These are phyloP conservation scores for Marcusenius ussheri DNA, from an alignment of 2,113 vertebrate species.

Conservation along the genomic window DNA sequence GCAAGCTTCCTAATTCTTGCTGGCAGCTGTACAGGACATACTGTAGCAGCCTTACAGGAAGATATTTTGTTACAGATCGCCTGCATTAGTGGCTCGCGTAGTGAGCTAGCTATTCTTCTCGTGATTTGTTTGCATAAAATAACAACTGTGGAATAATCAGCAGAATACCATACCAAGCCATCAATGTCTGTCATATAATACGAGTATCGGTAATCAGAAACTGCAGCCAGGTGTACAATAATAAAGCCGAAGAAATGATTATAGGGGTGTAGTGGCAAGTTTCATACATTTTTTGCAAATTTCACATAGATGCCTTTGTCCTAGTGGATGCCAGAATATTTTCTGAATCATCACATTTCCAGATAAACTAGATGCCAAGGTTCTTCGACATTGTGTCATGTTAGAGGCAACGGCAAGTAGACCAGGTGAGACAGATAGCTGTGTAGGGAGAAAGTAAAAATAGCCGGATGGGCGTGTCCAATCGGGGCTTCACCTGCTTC, in stretches of 20 bases:
- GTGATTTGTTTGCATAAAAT: background rate
- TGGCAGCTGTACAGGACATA: background rate
- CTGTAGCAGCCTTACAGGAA: background rate
- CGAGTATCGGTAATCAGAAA: background rate
- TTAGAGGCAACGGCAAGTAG: background rate
- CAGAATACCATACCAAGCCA: background rate
- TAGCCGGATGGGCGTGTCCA: background rate
- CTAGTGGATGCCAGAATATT: background rate
- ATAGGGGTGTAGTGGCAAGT: background rate
- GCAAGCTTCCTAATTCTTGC: background rate
- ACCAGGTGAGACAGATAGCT: conserved; percentile 6
- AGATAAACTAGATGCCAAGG: background rate
- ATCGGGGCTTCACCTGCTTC: conserved; percentile 58
- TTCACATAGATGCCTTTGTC: background rate
- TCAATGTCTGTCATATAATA: background rate
- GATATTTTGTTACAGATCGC: background rate
- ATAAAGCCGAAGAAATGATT: background rate
- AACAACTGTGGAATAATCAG: background rate
- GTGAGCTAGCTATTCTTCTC: background rate
- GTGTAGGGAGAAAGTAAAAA: conserved; percentile 23
- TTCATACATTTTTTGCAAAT: background rate
- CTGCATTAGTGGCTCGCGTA: background rate
- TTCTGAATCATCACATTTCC: background rate
- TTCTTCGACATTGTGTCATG: background rate
- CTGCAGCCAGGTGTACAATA: background rate